Base-by-base conservation (phyloP, 2,888 invertebrate genomes). In the Parascotia fuliginaria region DNA sequence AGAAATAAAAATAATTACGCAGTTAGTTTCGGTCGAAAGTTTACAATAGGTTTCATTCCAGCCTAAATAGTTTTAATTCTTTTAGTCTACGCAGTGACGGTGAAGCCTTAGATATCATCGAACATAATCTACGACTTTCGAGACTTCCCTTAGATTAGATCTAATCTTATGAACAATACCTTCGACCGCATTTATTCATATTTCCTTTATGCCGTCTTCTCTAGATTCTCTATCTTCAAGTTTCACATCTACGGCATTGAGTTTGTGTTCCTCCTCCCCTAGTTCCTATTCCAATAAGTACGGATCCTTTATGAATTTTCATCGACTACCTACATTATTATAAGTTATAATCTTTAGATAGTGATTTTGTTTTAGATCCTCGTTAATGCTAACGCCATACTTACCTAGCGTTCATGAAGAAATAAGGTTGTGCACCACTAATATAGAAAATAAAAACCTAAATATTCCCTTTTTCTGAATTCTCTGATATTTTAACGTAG, bases 401-500 rank as follows among this genome's bases (percentile, higher is more conserved):
- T 83, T 85, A 85, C 76, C 79, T 91, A 92, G 90, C 90, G 87
- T 89, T 89, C 87, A 89, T 90, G 90, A 90, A 90, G 84, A 89
- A 90, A 88, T 85, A 89, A 90, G 92, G 92, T 92, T 92, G 92
- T 92, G 92, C 92, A 91, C 92, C 89, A 87, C 83, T 88, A 82
- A 83, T 86, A 89, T 90, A 91, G 89, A 82, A 81, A 81, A 60
- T 62, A 69, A 83, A 83, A 82, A 85, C 83, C 82, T 85, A 87
- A 89, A 85, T 89, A 88, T 87, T 87, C 90, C 91, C 89, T 85
- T 85, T 89, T 90, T 91, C 90, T 88, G 90, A 86, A 90, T 89
- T 91, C 87, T 92, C 89, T 88, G 89, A 92, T 89, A 91, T 91
- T 92, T 92, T 91, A 91, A 87, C 48, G 89, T 91, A 91, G 92